Percentiles rank a stretch among this genome's conserved stretches.
These are phyloP conservation scores for Ciconia boyciana DNA, from an alignment of 2,113 vertebrate genomes.

Conservation along the genomic window DNA sequence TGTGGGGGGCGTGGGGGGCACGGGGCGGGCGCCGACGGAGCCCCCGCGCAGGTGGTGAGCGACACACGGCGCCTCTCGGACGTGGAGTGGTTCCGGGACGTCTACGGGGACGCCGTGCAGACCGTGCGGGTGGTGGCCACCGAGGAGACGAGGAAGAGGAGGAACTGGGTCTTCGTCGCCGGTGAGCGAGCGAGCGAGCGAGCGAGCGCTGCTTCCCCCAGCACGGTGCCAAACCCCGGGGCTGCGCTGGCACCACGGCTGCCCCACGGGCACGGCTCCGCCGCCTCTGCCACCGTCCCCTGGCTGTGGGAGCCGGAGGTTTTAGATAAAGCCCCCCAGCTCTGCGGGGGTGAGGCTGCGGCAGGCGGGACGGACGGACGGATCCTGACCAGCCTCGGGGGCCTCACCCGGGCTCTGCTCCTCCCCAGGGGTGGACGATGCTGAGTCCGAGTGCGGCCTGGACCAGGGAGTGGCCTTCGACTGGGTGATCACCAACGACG, in stretches of 20 bases:
- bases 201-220: rapidly evolving
- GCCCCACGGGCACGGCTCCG: rapidly evolving
- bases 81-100: conserved; percentile 81
- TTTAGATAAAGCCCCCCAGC: background rate
- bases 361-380: background rate
- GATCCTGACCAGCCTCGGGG: background rate
- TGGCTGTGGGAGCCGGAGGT: background rate
- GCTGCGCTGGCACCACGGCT: background rate
- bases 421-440: conserved; percentile 74
- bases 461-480: conserved; percentile 82
- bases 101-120: conserved; percentile 67
- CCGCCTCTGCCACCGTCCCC: no score
- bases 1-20: rapidly evolving
- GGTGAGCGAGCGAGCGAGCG: conserved; percentile 69
- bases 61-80: conserved; percentile 85
- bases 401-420: background rate
- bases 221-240: rapidly evolving
- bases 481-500: conserved; percentile 82
- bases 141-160: conserved; percentile 71
- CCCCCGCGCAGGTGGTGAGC: conserved; percentile 80
- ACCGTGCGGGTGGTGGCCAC: conserved; percentile 79
- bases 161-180: conserved; percentile 84
- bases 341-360: background rate
- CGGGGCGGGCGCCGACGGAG: background rate
- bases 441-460: conserved; percentile 89